Conservation (phyloP, 1,140 invertebrate genomes). For the Saccostrea echinata region DNA sequence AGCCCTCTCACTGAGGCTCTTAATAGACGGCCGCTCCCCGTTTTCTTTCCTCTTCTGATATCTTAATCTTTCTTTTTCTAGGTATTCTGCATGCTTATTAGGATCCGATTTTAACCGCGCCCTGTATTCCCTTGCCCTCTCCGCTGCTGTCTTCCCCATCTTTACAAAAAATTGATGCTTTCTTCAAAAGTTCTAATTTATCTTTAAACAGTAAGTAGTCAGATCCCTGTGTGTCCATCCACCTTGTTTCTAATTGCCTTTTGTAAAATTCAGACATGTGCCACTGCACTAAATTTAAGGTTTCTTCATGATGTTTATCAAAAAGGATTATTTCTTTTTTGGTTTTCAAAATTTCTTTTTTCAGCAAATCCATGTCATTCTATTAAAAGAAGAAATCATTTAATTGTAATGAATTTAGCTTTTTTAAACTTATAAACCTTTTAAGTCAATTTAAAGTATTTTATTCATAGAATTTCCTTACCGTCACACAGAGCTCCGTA, state of each 20-base stretch:
- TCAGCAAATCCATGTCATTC: not conserved
- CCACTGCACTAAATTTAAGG: not conserved
- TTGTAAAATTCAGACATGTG: not conserved
- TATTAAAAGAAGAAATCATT: not conserved
- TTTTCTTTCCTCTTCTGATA: constrained; percentile 26
- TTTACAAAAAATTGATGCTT: not conserved
- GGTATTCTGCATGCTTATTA: constrained; percentile 11
- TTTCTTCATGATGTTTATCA: not conserved
- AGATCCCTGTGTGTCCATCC: not conserved
- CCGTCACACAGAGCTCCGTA: not conserved
- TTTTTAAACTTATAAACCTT: not conserved
- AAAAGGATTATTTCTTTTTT: not conserved
- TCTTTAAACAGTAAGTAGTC: not conserved
- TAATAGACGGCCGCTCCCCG: not conserved
- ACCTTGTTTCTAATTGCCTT: not conserved
- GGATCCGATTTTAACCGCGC: constrained; percentile 35
- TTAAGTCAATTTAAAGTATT: not conserved
- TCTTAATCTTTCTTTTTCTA: constrained; percentile 32
- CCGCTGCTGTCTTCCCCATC: constrained; percentile 27
- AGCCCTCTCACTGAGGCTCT: constrained; percentile 1
- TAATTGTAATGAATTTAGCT: not conserved
- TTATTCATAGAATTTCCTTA: not conserved
- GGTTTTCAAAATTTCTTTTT: not conserved
- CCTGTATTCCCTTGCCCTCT: constrained; percentile 33
- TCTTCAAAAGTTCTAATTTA: not conserved